These are phyloP conservation scores for Lacerta bilineata DNA, from an alignment of 2,797 vertebrate species.

Conservation along the genomic window DNA sequence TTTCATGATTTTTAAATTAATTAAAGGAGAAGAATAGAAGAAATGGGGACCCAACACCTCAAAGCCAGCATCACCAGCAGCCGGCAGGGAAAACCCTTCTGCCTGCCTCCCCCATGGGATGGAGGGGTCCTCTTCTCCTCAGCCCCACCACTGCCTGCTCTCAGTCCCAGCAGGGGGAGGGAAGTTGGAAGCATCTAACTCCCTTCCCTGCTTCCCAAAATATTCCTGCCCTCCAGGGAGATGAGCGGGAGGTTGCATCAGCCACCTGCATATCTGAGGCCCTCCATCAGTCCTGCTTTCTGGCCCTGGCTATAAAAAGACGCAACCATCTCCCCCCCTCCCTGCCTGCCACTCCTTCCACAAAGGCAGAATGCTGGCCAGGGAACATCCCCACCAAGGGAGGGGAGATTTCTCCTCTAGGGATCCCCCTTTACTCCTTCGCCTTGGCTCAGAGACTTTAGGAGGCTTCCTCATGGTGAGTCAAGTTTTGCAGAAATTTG, in stretches of 20 bases:
- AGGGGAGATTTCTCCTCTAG: background rate
- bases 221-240: background rate
- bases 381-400: background rate
- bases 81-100: background rate
- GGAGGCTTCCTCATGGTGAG: background rate
- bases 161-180: background rate
- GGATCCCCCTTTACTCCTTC: too few species aligned
- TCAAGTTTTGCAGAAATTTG: background rate
- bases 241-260: background rate
- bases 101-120: background rate
- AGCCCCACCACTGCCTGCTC: background rate
- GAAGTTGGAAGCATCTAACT: background rate
- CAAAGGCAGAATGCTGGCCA: background rate
- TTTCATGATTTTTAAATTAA: too few species aligned
- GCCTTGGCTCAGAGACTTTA: too few species aligned
- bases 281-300: background rate
- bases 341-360: too few species aligned
- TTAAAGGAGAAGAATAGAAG: too few species aligned
- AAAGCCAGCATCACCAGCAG: too few species aligned
- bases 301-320: fast-evolving
- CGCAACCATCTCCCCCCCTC: background rate
- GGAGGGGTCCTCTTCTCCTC: background rate
- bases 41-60: too few species aligned
- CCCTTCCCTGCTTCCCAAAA: background rate
- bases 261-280: background rate